phyloP scores from a whole-genome alignment of 2,113 vertebrate species.

The cattle (Bos taurus) region DNA sequence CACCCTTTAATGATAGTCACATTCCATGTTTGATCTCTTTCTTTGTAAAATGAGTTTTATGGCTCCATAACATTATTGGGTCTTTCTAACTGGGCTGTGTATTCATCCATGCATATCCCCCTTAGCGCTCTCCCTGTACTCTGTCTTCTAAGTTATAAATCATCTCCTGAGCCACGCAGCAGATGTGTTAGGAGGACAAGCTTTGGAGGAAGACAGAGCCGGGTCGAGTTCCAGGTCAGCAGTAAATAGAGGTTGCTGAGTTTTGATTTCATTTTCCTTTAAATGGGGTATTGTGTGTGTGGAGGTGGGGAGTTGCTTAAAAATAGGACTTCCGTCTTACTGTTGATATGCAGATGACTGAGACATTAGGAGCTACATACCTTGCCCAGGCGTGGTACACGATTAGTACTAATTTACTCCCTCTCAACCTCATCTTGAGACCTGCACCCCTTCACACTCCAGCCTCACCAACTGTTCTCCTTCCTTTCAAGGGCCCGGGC shows the following conservation, averaged over 20 bases:
- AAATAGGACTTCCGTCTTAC: background rate
- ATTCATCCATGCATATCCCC: background rate
- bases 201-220: background rate
- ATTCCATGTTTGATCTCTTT: background rate
- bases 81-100: background rate
- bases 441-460: background rate
- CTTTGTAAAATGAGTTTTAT: background rate
- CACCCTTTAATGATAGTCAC: background rate
- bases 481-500: background rate
- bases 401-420: background rate
- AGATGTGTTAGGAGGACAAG: background rate
- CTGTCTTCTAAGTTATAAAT: background rate
- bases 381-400: background rate
- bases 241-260: background rate
- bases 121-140: background rate
- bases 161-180: rapidly evolving
- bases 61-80: too few relatives aligned
- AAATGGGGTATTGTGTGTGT: too few relatives aligned
- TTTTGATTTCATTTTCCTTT: background rate
- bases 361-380: background rate
- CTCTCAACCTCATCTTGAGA: background rate
- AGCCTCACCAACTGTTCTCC: background rate
- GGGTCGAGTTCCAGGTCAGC: background rate
- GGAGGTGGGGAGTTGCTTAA: background rate
- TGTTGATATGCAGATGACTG: background rate